Evolutionary conservation across 2,888 invertebrate genomes (phyloP), one percentile per base, ranked within the genome.

Genomic region (Shargacucullia verbasci): DNA sequence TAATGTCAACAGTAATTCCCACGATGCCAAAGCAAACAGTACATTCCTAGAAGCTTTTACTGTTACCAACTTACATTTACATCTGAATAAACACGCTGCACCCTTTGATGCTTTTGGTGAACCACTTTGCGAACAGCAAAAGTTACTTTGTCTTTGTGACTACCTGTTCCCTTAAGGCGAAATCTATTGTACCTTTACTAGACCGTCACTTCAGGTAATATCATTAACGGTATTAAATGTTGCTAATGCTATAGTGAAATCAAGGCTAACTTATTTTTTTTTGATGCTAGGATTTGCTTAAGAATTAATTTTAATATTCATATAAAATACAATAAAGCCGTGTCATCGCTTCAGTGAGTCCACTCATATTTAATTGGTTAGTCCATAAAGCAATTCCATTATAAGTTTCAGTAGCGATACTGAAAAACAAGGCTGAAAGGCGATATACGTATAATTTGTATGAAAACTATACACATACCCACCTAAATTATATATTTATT

Each of bases 101-200:
- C 55, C 58, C 41, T 57, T 48, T 52, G 0, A 13, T 56, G 45
- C 41, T 45, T 48, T 38, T 38, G 39, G 47, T n/a, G 12, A 35
- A 31, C 31, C 15, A 35, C 14, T 65, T 63, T 56, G n/a, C 4
- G 13, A 54, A 15, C 57, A 3, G 52, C 49, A 57, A 44, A 54
- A 14, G 12, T 31, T 62, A 48, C 35, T 38, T 62, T 64, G 76
- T 68, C 13, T 14, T 14, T 37, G 8, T 20, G 15, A 35, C 62
- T 76, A 75, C 73, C 73, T 75, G 76, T 68, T 58, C 46, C 29
- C 52, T 63, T 41, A 38, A 47, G 43, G 48, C 13, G 25, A 48
- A 49, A 45, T 57, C 44, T 57, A 64, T 73, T 73, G 73, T 76
- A 20, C 50, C 59, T 35, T 37, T 40, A 20, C 33, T 45, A 46